Evolutionary conservation across 2,797 vertebrate genomes (phyloP), one percentile per base, ranked within the genome.

Genomic region (Scomberomorus guttatus): DNA sequence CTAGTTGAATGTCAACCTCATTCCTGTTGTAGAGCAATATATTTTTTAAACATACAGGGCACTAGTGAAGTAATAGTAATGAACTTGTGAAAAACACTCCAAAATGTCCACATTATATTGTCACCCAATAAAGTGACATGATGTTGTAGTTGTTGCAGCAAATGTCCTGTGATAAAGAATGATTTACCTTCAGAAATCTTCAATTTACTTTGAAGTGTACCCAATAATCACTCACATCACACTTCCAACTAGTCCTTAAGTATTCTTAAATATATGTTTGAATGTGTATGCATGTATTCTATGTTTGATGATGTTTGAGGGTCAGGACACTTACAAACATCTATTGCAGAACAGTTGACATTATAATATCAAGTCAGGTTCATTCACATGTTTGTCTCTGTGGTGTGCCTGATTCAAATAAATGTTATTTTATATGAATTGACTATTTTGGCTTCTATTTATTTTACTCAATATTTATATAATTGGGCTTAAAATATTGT

Each of bases 1-100:
- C 78, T 72, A 29, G 25, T 56, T 78, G 52, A 85, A 85, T 75
- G 80, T 74, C 77, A 83, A 1, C 27, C 58, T 54, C 32, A 34
- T 65, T 58, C 67, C 24, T 11, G 29, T 69, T 79, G 57, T 52
- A 64, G 58, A 76, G 59, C 75, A 78, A 83, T 60, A 39, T 17
- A 11, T 39, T 72, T 65, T 24, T 46, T 14, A 71, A 75, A 73
- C 81, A 48, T 17, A 6, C 22, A 1, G 39, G 25, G 34, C 44
- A 62, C 14, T 46, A 51, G 34, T 75, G 50, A 50, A 20, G 18
- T 20, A 20, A 20, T 20, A 50, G 46, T 18, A 18, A 42, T 61
- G 20, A 74, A 65, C 55, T 25, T 57, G 17, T 29, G 4, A 73
- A 75, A 77, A 77, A 12, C 25, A 61, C 25, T 37, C 22, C 3